Conservation (phyloP, 2,113 vertebrate genomes). For the Catharus fuscescens region DNA sequence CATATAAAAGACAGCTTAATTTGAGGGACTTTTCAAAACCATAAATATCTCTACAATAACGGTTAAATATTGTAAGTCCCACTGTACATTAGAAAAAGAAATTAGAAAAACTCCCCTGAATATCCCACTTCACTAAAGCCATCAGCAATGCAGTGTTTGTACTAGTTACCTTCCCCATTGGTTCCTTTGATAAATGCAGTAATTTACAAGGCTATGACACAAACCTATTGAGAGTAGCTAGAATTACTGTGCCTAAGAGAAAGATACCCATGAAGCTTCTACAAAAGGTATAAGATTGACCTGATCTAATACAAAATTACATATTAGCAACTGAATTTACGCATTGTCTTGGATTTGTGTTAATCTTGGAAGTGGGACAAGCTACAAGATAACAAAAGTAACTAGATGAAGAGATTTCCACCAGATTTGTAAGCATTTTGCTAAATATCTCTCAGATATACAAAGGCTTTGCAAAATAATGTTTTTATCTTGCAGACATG, state of each 20-base stretch:
- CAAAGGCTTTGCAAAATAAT: not conserved
- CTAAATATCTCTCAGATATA: not conserved
- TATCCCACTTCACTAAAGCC: not conserved
- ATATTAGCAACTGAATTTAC: not conserved
- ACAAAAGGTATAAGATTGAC: not conserved
- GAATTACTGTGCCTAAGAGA: not conserved
- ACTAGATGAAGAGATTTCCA: not conserved
- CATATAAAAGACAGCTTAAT: not conserved
- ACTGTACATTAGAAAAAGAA: not conserved
- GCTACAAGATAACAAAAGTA: not conserved
- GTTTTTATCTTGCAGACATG: not conserved
- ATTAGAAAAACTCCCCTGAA: not conserved
- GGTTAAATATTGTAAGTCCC: not conserved
- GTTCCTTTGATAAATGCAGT: not conserved
- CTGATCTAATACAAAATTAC: not conserved
- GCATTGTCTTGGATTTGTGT: not conserved
- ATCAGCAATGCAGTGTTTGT: not conserved
- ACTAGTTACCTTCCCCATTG: not conserved
- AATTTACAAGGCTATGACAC: not conserved
- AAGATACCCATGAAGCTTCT: not conserved
- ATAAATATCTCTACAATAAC: not conserved
- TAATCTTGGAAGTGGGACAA: not conserved
- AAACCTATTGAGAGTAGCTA: not conserved
- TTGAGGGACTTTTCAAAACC: not conserved
- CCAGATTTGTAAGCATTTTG: not conserved